Evolutionary conservation across 2,888 invertebrate species (phyloP).

Genomic region (Saturnia japonica): DNA sequence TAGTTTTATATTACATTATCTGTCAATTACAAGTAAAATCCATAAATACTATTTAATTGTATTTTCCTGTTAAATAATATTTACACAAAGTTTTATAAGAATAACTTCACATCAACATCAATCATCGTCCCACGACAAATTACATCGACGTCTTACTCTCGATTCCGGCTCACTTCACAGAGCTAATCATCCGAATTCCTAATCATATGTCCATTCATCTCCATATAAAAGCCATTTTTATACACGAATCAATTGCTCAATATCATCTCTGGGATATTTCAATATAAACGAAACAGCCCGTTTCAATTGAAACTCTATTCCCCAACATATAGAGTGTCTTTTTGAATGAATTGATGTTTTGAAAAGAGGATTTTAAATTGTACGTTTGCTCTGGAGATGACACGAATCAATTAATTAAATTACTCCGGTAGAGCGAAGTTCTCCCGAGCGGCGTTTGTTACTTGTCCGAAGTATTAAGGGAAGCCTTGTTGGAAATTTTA

Average conservation of each 20-base stretch:
- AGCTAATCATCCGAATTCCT: constrained; percentile 29
- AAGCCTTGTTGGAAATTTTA: constrained; percentile 1
- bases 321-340: constrained; percentile 27
- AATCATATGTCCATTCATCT: constrained; percentile 40
- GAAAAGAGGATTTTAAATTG: constrained; percentile 32
- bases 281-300: not conserved
- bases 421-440: constrained; percentile 50
- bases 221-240: constrained; percentile 51
- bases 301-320: constrained; percentile 33
- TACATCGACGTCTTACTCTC: not conserved
- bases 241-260: constrained; percentile 49
- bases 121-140: constrained; percentile 18
- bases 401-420: constrained; percentile 64
- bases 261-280: constrained; percentile 29
- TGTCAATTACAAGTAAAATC: too few species aligned
- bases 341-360: constrained; percentile 20
- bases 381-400: constrained; percentile 44
- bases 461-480: not conserved
- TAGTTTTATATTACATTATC: too few species aligned
- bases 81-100: not conserved
- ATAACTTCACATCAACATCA: not conserved
- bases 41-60: not conserved
- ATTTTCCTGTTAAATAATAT: not conserved
- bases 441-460: constrained; percentile 26
- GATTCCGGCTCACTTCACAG: constrained; percentile 13